These are phyloP conservation scores for Stictonetta naevosa DNA, from an alignment of 2,113 vertebrate species.

Conservation along the genomic window DNA sequence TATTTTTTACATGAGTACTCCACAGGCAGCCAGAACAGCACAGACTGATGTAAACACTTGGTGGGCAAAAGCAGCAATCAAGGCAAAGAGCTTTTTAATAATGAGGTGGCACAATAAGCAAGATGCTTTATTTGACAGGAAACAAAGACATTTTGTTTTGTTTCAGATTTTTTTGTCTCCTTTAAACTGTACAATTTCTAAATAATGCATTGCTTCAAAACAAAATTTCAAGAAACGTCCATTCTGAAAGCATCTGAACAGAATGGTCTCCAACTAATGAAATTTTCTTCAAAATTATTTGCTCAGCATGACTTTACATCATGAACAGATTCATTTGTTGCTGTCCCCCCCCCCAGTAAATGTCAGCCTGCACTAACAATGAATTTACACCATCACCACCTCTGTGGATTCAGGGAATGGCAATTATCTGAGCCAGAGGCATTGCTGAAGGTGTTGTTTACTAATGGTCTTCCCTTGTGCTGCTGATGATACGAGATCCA, in stretches of 20 bases:
- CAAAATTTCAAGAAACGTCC: not conserved
- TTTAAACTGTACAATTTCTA: not conserved
- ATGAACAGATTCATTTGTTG: not conserved
- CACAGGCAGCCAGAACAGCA: not conserved
- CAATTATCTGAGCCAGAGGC: not conserved
- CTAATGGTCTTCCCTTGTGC: not conserved
- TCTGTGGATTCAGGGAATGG: not conserved
- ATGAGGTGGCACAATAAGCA: not conserved
- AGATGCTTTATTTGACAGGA: not conserved
- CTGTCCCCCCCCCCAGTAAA: not conserved
- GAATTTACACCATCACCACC: not conserved
- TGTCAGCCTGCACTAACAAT: not conserved
- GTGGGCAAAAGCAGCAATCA: not conserved
- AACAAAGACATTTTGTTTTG: rapidly evolving
- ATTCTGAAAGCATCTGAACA: not conserved
- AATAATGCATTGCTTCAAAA: not conserved
- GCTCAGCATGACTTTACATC: not conserved
- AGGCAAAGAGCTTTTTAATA: not conserved
- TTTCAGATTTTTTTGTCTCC: not conserved
- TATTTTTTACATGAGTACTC: not conserved
- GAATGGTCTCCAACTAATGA: not conserved
- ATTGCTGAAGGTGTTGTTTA: not conserved
- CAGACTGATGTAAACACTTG: not conserved
- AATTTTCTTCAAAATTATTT: not conserved
- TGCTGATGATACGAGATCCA: not conserved